A percentile compares a stretch with the other conserved stretches of the same genome.
phyloP scores from a whole-genome alignment of 1,140 invertebrate genomes.

The Brachionus manjavacas region DNA sequence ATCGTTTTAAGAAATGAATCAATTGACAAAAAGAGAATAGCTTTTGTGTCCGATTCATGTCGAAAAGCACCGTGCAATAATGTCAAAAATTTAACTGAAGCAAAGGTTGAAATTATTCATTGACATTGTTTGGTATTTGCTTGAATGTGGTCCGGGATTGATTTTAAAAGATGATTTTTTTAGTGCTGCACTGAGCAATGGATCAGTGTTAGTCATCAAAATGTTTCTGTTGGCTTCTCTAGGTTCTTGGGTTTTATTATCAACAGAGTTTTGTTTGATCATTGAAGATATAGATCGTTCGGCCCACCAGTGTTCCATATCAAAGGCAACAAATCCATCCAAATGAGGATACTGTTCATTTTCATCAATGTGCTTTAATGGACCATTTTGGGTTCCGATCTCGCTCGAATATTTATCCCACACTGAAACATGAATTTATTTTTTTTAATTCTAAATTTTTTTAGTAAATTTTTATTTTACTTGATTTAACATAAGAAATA shows the following conservation, averaged over 20 bases:
- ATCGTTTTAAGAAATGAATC: neutral
- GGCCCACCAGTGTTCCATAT: constrained; percentile 39
- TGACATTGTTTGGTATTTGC: neutral
- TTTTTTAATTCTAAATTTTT: too few species aligned
- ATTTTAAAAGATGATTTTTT: constrained; percentile 12
- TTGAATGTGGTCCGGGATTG: neutral
- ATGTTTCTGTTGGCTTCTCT: neutral
- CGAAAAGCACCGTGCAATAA: neutral
- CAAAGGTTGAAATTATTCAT: neutral
- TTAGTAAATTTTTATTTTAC: neutral
- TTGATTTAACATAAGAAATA: constrained; percentile 38
- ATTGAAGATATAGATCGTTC: constrained; percentile 31
- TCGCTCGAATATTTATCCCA: constrained; percentile 37
- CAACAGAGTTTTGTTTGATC: neutral
- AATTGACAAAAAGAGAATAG: neutral
- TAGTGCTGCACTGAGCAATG: neutral
- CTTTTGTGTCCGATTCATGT: constrained; percentile 2
- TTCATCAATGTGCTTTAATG: constrained; percentile 21
- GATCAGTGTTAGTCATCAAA: neutral
- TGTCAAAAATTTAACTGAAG: neutral
- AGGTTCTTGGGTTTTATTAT: neutral
- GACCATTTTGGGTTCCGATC: constrained; percentile 19
- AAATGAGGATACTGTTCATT: constrained; percentile 31
- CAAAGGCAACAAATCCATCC: constrained; percentile 39
- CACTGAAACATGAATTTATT: neutral